Evolutionary conservation across 2,113 vertebrate genomes (phyloP), one percentile per base, ranked within the genome.

Genomic region (Brevimyrus niger): DNA sequence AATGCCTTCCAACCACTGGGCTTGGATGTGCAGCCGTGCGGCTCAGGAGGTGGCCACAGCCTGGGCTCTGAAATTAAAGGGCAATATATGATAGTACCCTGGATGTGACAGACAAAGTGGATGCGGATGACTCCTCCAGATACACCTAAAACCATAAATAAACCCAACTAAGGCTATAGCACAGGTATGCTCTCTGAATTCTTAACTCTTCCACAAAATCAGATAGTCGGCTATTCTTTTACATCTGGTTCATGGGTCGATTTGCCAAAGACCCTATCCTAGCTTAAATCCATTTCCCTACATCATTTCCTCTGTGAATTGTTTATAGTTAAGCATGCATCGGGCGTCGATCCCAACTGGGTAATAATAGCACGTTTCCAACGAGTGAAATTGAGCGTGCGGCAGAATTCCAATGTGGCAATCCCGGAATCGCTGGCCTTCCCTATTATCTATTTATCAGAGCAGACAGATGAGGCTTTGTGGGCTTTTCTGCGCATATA

Each of bases 391-490:
- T 17, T 38, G 47, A 42, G 50, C 89, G 89, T 86, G 84, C 83
- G 87, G 73, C 88, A 87, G 47, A 88, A 86, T 86, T 69, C 89
- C 31, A 38, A 44, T 61, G 73, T 19, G 83, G 19, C 23, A 48
- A 89, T 89, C 86, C 42, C 87, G 61, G 17, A 88, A 10, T 89
- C 35, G n/a, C 53, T 88, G 89, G 90, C 50, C 27, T 80, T 51
- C 73, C 55, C 86, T 86, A 91, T 90, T 90, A 84, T 91, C 61
- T 65, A 88, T 89, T 89, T 89, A 76, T 76, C 65, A 42, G 23
- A 21, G 50, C 53, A 48, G 51, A 92, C 87, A 91, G 89, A 76
- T 47, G 83, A 69, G 61, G 38, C 87, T 90, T 76, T 58, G 58
- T 89, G 5, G 8, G 10, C 3, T 80, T 87, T 50, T 65, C 85